Conservation (phyloP, 53 echinoderm and acorn worm genomes). For the Pentamera pediparva region DNA sequence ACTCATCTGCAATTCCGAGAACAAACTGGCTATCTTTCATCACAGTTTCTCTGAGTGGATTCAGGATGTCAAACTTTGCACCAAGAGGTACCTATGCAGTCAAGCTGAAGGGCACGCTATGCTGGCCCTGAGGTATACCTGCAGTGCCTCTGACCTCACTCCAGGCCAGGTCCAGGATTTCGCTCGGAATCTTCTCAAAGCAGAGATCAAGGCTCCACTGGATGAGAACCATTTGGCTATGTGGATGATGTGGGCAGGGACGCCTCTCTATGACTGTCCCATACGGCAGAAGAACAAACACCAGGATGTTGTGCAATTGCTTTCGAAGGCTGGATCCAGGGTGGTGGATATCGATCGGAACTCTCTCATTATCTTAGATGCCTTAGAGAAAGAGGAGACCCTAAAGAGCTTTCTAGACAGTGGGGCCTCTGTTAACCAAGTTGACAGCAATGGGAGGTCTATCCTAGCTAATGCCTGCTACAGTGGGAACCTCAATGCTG, state of each 20-base stretch:
- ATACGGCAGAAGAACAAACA: constrained; percentile 75
- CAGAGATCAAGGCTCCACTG: constrained; percentile 74
- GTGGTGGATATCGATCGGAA: constrained; percentile 90
- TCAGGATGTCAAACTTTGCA: constrained; percentile 96
- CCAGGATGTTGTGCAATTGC: constrained; percentile 72
- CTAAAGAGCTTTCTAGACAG: constrained; percentile 76
- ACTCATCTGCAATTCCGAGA: constrained; percentile 65
- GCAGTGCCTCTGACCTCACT: constrained; percentile 80
- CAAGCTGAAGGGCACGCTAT: constrained; percentile 91
- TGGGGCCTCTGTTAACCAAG: constrained; percentile 94
- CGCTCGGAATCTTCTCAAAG: constrained; percentile 86
- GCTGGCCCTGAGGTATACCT: constrained; percentile 89
- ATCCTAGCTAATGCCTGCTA: constrained; percentile 96
- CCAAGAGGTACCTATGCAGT: constrained; percentile 91
- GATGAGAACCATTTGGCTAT: constrained; percentile 78
- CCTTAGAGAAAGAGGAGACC: constrained; percentile 84
- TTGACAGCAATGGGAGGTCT: constrained; percentile 94
- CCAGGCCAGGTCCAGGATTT: constrained; percentile 96
- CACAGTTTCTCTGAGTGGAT: constrained; percentile 98
- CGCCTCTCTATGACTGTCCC: constrained; percentile 86
- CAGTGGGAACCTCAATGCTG: constrained; percentile 81
- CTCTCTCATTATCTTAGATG: constrained; percentile 83
- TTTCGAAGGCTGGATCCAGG: constrained; percentile 87
- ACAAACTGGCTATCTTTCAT: constrained; percentile 75
- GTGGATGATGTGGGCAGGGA: constrained; percentile 94